Percentiles rank a stretch among this genome's conserved stretches.
These are phyloP conservation scores for Listrodromus nycthemerus DNA, from an alignment of 2,888 invertebrate genomes.

Conservation along the genomic window DNA sequence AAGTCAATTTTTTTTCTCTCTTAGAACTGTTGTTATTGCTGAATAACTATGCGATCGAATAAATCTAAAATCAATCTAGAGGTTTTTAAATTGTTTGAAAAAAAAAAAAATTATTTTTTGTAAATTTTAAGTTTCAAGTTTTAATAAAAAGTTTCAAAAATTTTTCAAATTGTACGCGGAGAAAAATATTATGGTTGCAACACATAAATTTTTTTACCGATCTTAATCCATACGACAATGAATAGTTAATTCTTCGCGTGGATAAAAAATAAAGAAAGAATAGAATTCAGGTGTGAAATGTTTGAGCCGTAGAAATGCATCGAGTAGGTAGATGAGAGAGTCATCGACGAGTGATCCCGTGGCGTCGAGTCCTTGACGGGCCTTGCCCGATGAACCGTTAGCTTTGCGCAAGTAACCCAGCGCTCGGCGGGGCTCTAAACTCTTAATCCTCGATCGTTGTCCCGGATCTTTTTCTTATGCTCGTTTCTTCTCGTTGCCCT, in stretches of 20 bases:
- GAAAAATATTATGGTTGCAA: too few relatives aligned
- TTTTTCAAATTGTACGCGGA: too few relatives aligned
- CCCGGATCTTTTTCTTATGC: slow-evolving; percentile 24
- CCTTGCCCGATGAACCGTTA: slow-evolving; percentile 82
- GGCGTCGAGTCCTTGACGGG: slow-evolving; percentile 80
- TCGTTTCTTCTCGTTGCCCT: slow-evolving; percentile 60
- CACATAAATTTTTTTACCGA: neutral
- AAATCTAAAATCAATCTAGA: too few relatives aligned
- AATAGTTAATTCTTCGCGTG: neutral
- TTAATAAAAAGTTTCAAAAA: too few relatives aligned
- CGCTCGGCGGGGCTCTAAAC: slow-evolving; percentile 40
- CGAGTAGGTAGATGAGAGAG: slow-evolving; percentile 18
- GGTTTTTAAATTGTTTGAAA: too few relatives aligned
- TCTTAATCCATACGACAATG: neutral
- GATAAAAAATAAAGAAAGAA: neutral
- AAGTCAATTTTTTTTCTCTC: too few relatives aligned
- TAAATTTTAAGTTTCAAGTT: too few relatives aligned
- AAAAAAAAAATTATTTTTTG: too few relatives aligned
- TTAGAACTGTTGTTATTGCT: too few relatives aligned
- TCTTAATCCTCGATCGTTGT: slow-evolving; percentile 34
- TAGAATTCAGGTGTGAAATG: slow-evolving; percentile 4
- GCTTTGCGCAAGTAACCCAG: slow-evolving; percentile 64
- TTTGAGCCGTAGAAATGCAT: slow-evolving; percentile 15
- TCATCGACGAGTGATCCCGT: slow-evolving; percentile 64
- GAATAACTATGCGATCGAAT: too few relatives aligned